Evolutionary conservation across 2,113 vertebrate species (phyloP).

Genomic region (Gavia stellata): DNA sequence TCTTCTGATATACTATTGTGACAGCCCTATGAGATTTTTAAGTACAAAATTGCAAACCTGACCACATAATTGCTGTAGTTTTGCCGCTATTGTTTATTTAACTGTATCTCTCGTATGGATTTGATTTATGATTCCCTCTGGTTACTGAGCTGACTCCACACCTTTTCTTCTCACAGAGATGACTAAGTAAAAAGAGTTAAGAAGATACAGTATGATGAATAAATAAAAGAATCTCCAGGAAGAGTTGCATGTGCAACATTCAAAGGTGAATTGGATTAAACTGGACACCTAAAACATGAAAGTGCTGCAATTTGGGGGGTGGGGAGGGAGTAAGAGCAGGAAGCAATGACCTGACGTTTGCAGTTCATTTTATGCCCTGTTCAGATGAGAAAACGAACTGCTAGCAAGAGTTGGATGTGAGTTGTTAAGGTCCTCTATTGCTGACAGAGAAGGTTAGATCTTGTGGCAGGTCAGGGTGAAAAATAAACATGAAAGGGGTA

Average conservation of each 20-base stretch:
- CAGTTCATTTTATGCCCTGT: background rate
- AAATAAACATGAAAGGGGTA: background rate
- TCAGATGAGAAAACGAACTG: background rate
- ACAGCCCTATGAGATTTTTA: background rate
- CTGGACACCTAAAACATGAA: background rate
- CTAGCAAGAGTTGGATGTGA: background rate
- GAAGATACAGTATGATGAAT: background rate
- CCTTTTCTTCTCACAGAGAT: background rate
- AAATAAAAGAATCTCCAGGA: background rate
- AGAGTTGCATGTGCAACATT: background rate
- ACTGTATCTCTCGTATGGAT: background rate
- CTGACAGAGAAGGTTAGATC: background rate
- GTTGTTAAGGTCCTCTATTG: background rate
- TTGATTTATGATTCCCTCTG: background rate
- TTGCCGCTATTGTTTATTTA: background rate
- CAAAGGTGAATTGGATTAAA: background rate
- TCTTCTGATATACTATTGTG: background rate
- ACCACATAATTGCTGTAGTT: background rate
- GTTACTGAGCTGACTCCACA: conserved; percentile 17
- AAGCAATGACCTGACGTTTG: background rate
- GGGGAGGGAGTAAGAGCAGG: background rate
- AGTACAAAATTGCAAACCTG: background rate
- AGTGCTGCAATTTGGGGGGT: background rate
- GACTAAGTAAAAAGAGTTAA: conserved; percentile 27
- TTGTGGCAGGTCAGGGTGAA: background rate